Conservation (phyloP, 2,888 invertebrate species). For the Dermolepida albohirtum region DNA sequence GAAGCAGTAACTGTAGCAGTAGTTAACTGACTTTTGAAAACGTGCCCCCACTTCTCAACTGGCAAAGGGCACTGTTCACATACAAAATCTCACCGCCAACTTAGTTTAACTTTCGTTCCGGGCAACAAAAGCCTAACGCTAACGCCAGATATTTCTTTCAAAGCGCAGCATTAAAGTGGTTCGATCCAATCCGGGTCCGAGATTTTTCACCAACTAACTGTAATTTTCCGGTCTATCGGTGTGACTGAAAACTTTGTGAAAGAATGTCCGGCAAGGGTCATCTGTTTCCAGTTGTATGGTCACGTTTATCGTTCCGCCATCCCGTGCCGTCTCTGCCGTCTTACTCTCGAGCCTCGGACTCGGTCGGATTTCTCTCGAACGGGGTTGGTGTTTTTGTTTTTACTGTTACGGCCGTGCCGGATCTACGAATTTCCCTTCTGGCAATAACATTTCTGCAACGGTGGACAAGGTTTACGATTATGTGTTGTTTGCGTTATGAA, state of each 20-base stretch:
- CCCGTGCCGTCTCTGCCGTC: background rate
- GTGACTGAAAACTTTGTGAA: slow-evolving; percentile 39
- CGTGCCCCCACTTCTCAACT: slow-evolving; percentile 8
- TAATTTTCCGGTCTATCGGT: slow-evolving; percentile 47
- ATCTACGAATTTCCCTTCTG: slow-evolving; percentile 31
- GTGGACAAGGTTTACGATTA: slow-evolving; percentile 43
- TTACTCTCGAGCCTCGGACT: background rate
- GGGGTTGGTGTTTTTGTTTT: slow-evolving; percentile 39
- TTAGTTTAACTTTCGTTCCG: slow-evolving; percentile 31
- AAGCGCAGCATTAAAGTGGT: slow-evolving; percentile 40
- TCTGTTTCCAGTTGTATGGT: slow-evolving; percentile 48
- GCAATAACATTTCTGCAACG: slow-evolving; percentile 40
- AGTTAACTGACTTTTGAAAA: slow-evolving; percentile 29
- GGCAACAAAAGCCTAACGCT: slow-evolving; percentile 40
- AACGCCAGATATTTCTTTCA: slow-evolving; percentile 23
- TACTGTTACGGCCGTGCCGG: slow-evolving; percentile 41
- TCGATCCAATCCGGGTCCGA: slow-evolving; percentile 36
- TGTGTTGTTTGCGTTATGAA: slow-evolving; percentile 40
- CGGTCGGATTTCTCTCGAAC: background rate
- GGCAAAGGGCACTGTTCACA: slow-evolving; percentile 2
- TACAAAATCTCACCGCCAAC: slow-evolving; percentile 23
- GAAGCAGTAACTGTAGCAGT: slow-evolving; percentile 12
- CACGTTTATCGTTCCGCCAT: slow-evolving; percentile 39
- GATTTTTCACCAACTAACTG: slow-evolving; percentile 42
- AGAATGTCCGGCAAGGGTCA: slow-evolving; percentile 46